Evolutionary conservation across 2,797 vertebrate genomes (phyloP).

Genomic region (Diglossa cyanea): DNA sequence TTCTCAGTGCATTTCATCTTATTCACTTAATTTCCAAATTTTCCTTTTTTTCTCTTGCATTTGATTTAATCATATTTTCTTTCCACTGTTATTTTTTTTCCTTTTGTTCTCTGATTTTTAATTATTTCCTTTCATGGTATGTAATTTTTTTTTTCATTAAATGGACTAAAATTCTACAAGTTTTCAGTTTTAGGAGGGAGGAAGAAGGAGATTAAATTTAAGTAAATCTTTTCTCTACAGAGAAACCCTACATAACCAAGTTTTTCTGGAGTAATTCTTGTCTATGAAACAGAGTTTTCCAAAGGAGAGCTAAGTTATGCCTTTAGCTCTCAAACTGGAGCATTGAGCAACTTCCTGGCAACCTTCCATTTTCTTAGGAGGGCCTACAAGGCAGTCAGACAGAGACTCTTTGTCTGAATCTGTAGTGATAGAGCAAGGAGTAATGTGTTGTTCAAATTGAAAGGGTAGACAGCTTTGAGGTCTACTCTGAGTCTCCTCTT

Average conservation of each 20-base stretch:
- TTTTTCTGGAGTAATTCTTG: neutral
- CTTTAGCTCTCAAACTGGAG: neutral
- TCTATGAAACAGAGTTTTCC: neutral
- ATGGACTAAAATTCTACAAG: neutral
- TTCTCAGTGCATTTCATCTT: rapidly evolving
- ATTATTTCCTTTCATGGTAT: neutral
- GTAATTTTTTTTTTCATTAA: neutral
- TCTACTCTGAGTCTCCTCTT: neutral
- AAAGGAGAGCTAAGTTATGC: neutral
- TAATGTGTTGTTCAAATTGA: rapidly evolving
- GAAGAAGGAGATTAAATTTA: neutral
- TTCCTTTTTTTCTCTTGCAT: neutral
- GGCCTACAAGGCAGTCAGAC: neutral
- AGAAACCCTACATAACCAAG: neutral
- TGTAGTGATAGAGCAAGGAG: neutral
- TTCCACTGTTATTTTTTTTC: neutral
- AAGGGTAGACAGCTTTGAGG: neutral
- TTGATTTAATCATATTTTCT: neutral
- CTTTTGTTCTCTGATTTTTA: neutral
- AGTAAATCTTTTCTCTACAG: neutral
- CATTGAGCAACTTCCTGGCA: neutral
- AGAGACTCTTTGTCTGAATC: neutral
- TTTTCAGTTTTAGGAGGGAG: neutral
- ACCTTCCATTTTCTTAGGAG: neutral
- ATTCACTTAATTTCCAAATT: neutral